Conservation (phyloP, 2,888 invertebrate species). For the Julus scandinavius region DNA sequence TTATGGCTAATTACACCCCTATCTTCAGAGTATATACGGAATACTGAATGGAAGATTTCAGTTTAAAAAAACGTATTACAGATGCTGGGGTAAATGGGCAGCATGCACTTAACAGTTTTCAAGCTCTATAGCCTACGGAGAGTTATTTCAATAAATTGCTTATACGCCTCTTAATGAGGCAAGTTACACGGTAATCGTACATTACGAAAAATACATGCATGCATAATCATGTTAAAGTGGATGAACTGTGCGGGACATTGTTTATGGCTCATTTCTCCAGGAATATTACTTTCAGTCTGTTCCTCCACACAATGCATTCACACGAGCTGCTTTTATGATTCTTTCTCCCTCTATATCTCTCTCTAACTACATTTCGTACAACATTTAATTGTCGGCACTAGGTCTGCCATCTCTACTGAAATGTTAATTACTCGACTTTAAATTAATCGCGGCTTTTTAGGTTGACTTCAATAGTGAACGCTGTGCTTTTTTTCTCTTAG, state of each 20-base stretch:
- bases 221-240: neutral
- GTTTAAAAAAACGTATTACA: slow-evolving; percentile 8
- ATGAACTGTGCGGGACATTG: neutral
- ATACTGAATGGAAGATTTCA: neutral
- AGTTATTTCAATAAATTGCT: slow-evolving; percentile 9
- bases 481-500: neutral
- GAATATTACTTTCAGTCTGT: slow-evolving; percentile 7
- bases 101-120: slow-evolving; percentile 10
- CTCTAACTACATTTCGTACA: neutral
- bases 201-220: slow-evolving; percentile 7
- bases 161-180: slow-evolving; percentile 9
- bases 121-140: no score
- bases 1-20: neutral
- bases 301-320: neutral
- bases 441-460: neutral
- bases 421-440: slow-evolving; percentile 2
- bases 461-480: neutral
- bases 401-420: neutral
- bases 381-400: neutral
- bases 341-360: neutral
- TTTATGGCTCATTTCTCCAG: slow-evolving; percentile 2
- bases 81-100: neutral
- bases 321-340: neutral
- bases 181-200: neutral
- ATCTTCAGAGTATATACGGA: neutral